Evolutionary conservation across 2,797 vertebrate species (phyloP), one percentile per base, ranked within the genome.

Genomic region (Limnodromus scolopaceus): DNA sequence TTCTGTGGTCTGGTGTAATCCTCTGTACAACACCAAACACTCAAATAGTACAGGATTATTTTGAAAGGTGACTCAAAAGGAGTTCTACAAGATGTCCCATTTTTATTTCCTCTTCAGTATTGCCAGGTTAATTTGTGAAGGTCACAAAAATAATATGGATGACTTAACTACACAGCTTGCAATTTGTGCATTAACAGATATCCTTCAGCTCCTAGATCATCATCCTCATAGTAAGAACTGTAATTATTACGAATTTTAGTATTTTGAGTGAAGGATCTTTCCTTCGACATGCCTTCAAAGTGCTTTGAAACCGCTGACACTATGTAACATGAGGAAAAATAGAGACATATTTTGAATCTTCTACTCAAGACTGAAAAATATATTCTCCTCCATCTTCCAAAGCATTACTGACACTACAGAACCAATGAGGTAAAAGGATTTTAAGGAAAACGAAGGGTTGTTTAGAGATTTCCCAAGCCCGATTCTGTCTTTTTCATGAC

Each of bases 51-150:
- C 6, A 39, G 14, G 22, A 81, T 76, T 66, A 48, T 86, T 96
- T 66, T 82, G 49, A 86, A 88, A 94, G 18, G 28, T 84, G 28
- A 86, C 43, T 79, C 39, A 65, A 81, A 91, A 80, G 13, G n/a
- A 54, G 17, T 71, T 95, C 58, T 61, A 80, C 25, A 91, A 63
- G 17, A 25, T 46, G 34, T 15, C 4, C 18, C 28, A 48, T 54
- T 88, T 95, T 66, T 77, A 65, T 43, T 85, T 79, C 49, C 30
- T 70, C 80, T 82, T 43, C 25, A 78, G 24, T 54, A 90, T 16
- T 79, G 19, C 28, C 64, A 84, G 23, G 39, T 78, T 81, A 79
- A 90, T 90, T 87, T 91, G n/a, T n/a, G 53, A 92, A 55, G 28
- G 80, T 82, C 80, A 93, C 27, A 86, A 82, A 87, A 94, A 54